A percentile compares a stretch with the other conserved stretches of the same genome.
These are phyloP conservation scores for Oikopleura vanhoeffeni DNA, from an alignment of 23 tunicate species.

Conservation along the genomic window DNA sequence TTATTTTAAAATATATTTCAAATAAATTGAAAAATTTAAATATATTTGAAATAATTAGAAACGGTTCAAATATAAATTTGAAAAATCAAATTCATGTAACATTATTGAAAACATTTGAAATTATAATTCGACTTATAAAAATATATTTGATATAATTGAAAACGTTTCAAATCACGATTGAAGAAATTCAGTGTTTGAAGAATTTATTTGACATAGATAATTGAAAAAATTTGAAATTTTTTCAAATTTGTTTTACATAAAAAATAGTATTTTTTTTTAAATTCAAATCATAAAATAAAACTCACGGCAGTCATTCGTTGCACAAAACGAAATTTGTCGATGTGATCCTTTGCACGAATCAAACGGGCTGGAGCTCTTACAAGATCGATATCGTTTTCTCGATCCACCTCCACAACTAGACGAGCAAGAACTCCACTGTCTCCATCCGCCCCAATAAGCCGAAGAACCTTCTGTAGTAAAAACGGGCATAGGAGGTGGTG, in stretches of 20 bases:
- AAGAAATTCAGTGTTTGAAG: too few relatives aligned
- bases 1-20: too few relatives aligned
- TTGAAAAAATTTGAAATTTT: too few relatives aligned
- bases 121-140: too few relatives aligned
- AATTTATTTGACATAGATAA: too few relatives aligned
- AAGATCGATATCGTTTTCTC: background rate
- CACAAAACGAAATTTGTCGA: background rate
- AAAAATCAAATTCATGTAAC: too few relatives aligned
- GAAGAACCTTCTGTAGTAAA: background rate
- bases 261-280: background rate
- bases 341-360: background rate
- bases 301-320: background rate
- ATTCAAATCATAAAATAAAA: background rate
- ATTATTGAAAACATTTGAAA: too few relatives aligned
- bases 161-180: too few relatives aligned
- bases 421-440: background rate
- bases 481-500: conserved; percentile 12
- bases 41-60: too few relatives aligned
- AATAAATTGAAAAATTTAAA: too few relatives aligned
- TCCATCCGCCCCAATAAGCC: background rate
- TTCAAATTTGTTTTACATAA: background rate
- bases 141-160: too few relatives aligned
- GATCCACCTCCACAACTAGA: background rate
- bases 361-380: background rate
- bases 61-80: too few relatives aligned